These are phyloP conservation scores for Parnassius smintheus DNA, from an alignment of 2,888 invertebrate species.

Conservation along the genomic window DNA sequence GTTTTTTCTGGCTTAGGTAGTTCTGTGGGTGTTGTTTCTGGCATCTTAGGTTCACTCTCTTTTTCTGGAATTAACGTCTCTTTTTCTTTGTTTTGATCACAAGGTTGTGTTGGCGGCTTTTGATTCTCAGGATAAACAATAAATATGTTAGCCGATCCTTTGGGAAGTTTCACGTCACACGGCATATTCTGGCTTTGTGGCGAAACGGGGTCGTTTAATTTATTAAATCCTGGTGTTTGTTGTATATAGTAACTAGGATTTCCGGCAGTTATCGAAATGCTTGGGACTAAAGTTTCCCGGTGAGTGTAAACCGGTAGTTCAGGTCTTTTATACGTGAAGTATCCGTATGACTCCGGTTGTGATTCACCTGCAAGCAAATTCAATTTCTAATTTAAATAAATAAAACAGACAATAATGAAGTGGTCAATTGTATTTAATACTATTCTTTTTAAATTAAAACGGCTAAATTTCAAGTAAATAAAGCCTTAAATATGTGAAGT, in stretches of 20 bases:
- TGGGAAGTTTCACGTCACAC: neutral
- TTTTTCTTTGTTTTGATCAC: constrained; percentile 2
- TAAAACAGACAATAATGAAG: too few species aligned
- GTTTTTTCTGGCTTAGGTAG: constrained; percentile 1
- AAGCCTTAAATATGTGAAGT: too few species aligned
- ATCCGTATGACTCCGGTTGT: constrained; percentile 15
- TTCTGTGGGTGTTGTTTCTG: neutral
- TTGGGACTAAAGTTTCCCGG: constrained; percentile 4
- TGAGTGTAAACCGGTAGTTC: constrained; percentile 14
- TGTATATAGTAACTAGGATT: constrained; percentile 9
- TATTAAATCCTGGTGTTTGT: constrained; percentile 2
- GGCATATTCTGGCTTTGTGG: constrained; percentile 3
- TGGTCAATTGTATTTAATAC: too few species aligned
- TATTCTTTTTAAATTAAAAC: too few species aligned
- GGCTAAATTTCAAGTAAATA: too few species aligned
- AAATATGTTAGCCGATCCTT: constrained; percentile 8
- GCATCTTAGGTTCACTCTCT: neutral
- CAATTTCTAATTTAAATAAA: neutral
- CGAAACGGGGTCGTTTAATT: constrained; percentile 3
- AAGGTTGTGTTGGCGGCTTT: constrained; percentile 1
- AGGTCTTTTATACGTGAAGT: constrained; percentile 8
- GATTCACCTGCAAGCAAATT: constrained; percentile 25
- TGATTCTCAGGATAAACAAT: constrained; percentile 28
- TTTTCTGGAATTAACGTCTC: neutral
- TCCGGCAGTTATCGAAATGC: neutral